Percentiles rank a stretch among this genome's conserved stretches.
phyloP scores from a whole-genome alignment of 1,140 invertebrate genomes.

The Hestina assimilis region DNA sequence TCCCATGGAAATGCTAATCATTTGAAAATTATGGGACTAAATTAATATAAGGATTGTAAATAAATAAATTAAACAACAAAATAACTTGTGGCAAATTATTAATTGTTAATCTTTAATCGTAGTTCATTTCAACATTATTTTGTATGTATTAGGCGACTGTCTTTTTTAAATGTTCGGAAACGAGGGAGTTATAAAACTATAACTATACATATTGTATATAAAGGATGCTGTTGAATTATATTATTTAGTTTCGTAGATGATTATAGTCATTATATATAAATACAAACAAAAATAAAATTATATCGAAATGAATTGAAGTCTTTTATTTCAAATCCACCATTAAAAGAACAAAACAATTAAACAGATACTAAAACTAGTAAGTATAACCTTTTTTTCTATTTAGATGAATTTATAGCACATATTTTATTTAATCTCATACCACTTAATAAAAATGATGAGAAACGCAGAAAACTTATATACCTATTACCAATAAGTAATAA shows the following conservation, averaged over 20 bases:
- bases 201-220: constrained; percentile 76
- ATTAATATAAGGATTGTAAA: constrained; percentile 74
- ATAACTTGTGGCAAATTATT: constrained; percentile 76
- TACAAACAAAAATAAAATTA: constrained; percentile 73
- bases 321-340: neutral
- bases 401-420: too few relatives aligned
- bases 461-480: too few relatives aligned
- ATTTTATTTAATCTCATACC: too few relatives aligned
- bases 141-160: constrained; percentile 56
- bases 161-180: constrained; percentile 56
- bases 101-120: constrained; percentile 67
- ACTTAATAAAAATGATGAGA: neutral
- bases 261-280: constrained; percentile 77
- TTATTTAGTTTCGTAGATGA: constrained; percentile 77
- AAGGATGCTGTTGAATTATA: constrained; percentile 75
- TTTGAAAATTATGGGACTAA: constrained; percentile 76
- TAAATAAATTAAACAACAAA: constrained; percentile 67
- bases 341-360: neutral
- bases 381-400: too few relatives aligned
- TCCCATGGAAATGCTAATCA: constrained; percentile 34
- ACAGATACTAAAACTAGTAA: too few relatives aligned
- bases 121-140: constrained; percentile 64
- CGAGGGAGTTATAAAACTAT: constrained; percentile 50
- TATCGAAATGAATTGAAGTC: constrained; percentile 35
- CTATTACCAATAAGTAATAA: too few relatives aligned